Evolutionary conservation across 2,113 vertebrate species (phyloP).

Genomic region (Hassar affinis): DNA sequence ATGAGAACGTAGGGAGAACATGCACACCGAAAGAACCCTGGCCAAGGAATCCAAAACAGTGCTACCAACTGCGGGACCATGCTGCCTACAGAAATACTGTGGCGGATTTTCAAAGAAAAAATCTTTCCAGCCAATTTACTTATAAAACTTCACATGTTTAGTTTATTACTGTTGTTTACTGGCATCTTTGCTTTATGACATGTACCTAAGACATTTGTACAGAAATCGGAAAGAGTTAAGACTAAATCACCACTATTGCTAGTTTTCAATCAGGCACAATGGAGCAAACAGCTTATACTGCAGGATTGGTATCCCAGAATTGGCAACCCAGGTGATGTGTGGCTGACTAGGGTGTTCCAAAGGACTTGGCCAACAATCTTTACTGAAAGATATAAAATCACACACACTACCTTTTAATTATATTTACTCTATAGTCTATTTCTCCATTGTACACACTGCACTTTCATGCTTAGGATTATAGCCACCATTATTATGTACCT

Average conservation of each 20-base stretch:
- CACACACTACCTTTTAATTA: neutral
- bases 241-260: neutral
- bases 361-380: neutral
- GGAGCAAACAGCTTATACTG: neutral
- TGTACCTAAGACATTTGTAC: neutral
- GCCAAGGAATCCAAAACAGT: too few species aligned
- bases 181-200: neutral
- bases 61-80: too few species aligned
- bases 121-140: neutral
- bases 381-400: neutral
- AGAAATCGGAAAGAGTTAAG: neutral
- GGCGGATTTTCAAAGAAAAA: neutral
- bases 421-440: neutral
- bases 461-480: neutral
- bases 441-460: neutral
- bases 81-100: neutral
- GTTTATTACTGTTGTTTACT: neutral
- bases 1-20: too few species aligned
- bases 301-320: neutral
- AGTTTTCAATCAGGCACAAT: neutral
- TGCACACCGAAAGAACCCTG: too few species aligned
- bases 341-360: neutral
- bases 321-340: neutral
- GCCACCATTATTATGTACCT: conserved; percentile 58
- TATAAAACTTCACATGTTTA: neutral